phyloP scores from a whole-genome alignment of 2,888 invertebrate species.

The Lathronympha strigana region DNA sequence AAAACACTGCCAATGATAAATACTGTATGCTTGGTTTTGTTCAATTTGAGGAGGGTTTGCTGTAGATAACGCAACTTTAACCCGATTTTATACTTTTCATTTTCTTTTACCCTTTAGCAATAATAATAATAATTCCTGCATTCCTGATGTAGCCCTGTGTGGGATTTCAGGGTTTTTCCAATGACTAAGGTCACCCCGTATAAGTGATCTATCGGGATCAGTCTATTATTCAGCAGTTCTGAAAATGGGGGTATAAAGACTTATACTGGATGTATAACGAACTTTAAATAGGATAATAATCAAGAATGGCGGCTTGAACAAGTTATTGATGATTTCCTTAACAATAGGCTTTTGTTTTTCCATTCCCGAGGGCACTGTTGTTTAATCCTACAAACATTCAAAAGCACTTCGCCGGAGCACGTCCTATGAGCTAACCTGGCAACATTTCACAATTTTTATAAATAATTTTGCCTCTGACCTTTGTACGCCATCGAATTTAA shows the following conservation, averaged over 20 bases:
- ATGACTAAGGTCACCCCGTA: too few species aligned
- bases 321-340: conserved; percentile 13
- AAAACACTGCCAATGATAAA: too few species aligned
- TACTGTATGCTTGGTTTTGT: too few species aligned
- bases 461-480: conserved; percentile 82
- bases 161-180: too few species aligned
- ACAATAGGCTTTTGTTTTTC: conserved; percentile 19
- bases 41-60: too few species aligned
- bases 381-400: conserved; percentile 78
- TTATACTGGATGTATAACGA: conserved; percentile 1
- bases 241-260: not conserved
- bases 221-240: not conserved
- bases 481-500: conserved; percentile 78
- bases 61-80: too few species aligned
- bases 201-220: too few species aligned
- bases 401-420: conserved; percentile 78
- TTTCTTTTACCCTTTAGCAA: too few species aligned
- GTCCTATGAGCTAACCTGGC: conserved; percentile 81
- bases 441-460: conserved; percentile 81
- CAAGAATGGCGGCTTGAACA: conserved; percentile 1
- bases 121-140: too few species aligned
- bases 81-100: too few species aligned
- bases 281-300: conserved; percentile 2
- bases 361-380: conserved; percentile 64
- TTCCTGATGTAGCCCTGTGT: too few species aligned